A percentile compares a stretch with the other conserved stretches of the same genome.
These are phyloP conservation scores for Hymenochirus boettgeri DNA, from an alignment of 2,113 vertebrate species.

Conservation along the genomic window DNA sequence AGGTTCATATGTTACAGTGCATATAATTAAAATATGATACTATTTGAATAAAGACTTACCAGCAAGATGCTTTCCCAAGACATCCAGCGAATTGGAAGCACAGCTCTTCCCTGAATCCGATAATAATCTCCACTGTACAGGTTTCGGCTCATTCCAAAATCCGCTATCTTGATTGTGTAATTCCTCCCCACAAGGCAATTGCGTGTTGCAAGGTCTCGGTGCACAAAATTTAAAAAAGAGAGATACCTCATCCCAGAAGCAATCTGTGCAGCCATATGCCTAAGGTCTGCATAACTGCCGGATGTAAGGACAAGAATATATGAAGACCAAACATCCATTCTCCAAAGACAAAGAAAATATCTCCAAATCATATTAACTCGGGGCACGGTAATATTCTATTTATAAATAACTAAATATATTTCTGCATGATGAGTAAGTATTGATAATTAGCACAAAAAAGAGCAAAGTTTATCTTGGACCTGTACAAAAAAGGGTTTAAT, in stretches of 20 bases:
- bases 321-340: background rate
- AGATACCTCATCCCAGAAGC: slow-evolving; percentile 96
- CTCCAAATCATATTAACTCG: no score
- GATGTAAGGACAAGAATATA: background rate
- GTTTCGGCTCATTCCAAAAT: slow-evolving; percentile 97
- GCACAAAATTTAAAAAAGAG: slow-evolving; percentile 93
- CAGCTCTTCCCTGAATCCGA: slow-evolving; percentile 90
- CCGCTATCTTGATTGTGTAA: slow-evolving; percentile 93
- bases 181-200: slow-evolving; percentile 94
- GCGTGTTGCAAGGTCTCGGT: slow-evolving; percentile 91
- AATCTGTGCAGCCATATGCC: slow-evolving; percentile 85
- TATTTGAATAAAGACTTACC: slow-evolving; percentile 63
- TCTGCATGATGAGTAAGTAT: background rate
- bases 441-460: no score
- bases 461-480: background rate
- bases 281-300: slow-evolving; percentile 71
- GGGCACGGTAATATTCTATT: no score
- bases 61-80: slow-evolving; percentile 97
- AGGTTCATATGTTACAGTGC: no score
- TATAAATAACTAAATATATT: background rate
- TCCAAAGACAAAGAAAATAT: no score
- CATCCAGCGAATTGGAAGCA: slow-evolving; percentile 99
- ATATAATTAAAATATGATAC: no score
- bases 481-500: no score
- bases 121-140: slow-evolving; percentile 96